Percentiles rank a stretch among this genome's conserved stretches.
These are phyloP conservation scores for Misgurnus anguillicaudatus DNA, from an alignment of 2,113 vertebrate species.

Conservation along the genomic window DNA sequence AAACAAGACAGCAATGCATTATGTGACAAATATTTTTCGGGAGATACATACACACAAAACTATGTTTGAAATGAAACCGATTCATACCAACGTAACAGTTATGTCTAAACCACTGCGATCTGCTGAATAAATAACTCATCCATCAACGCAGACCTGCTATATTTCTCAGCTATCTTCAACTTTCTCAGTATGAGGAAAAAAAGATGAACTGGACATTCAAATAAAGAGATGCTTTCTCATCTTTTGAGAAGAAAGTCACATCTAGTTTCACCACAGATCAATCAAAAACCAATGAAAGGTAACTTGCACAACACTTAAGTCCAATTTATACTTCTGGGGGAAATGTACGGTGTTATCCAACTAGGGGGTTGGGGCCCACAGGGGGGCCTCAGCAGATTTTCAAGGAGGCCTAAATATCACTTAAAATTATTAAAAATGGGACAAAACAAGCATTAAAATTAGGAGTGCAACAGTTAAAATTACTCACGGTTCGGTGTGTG, in stretches of 20 bases:
- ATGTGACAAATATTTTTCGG: background rate
- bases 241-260: background rate
- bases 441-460: too few relatives aligned
- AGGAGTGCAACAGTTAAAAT: too few relatives aligned
- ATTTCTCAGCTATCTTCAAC: conserved; percentile 52
- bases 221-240: background rate
- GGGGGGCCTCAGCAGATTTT: too few relatives aligned
- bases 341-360: too few relatives aligned
- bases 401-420: too few relatives aligned
- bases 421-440: too few relatives aligned
- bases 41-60: background rate
- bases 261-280: background rate
- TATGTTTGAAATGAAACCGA: background rate
- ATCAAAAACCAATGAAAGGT: background rate
- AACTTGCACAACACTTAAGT: background rate
- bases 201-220: background rate
- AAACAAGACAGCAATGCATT: background rate
- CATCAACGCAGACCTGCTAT: conserved; percentile 42
- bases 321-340: too few relatives aligned
- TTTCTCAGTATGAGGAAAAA: conserved; percentile 13
- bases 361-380: too few relatives aligned
- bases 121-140: conserved; percentile 34
- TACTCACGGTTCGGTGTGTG: too few relatives aligned
- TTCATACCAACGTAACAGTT: background rate
- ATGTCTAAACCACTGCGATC: too few relatives aligned